Percentiles rank a stretch among this genome's conserved stretches.
phyloP scores from a whole-genome alignment of 1,140 invertebrate genomes.

The Trissolcus basalis region DNA sequence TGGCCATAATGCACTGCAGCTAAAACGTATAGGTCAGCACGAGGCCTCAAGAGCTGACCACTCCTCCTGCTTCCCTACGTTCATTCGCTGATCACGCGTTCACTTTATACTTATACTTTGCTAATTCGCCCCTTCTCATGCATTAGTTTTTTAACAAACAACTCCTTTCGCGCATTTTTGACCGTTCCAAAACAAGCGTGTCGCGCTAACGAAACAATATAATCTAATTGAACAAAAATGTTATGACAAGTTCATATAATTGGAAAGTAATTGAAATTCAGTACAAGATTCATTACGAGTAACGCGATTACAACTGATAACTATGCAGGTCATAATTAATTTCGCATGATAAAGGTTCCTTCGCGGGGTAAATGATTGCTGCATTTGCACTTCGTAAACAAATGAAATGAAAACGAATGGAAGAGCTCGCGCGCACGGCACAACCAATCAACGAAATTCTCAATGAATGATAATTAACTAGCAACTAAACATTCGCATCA shows the following conservation, averaged over 20 bases:
- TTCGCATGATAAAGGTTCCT: constrained; percentile 20
- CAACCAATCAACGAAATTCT: constrained; percentile 34
- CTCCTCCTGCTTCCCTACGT: constrained; percentile 68
- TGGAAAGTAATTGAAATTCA: too few relatives aligned
- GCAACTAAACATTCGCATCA: constrained; percentile 32
- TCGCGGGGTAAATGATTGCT: constrained; percentile 15
- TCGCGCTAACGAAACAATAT: too few relatives aligned
- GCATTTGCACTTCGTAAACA: constrained; percentile 10
- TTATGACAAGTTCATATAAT: too few relatives aligned
- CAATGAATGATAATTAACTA: constrained; percentile 38
- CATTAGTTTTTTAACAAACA: constrained; percentile 1
- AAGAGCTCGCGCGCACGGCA: constrained; percentile 15
- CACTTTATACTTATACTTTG: constrained; percentile 69
- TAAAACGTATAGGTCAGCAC: constrained; percentile 75
- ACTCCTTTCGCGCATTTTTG: background rate
- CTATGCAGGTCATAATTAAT: constrained; percentile 3
- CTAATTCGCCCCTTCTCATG: constrained; percentile 39
- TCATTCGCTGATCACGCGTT: constrained; percentile 66
- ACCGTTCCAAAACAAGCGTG: too few relatives aligned
- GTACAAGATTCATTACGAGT: too few relatives aligned
- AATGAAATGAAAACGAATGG: constrained; percentile 38
- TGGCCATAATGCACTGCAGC: constrained; percentile 74
- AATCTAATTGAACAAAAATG: too few relatives aligned
- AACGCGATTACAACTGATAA: too few relatives aligned
- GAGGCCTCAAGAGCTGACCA: constrained; percentile 70